Base-by-base conservation (phyloP, 64 coral and sea anemone species). In the Montipora capricornis region DNA sequence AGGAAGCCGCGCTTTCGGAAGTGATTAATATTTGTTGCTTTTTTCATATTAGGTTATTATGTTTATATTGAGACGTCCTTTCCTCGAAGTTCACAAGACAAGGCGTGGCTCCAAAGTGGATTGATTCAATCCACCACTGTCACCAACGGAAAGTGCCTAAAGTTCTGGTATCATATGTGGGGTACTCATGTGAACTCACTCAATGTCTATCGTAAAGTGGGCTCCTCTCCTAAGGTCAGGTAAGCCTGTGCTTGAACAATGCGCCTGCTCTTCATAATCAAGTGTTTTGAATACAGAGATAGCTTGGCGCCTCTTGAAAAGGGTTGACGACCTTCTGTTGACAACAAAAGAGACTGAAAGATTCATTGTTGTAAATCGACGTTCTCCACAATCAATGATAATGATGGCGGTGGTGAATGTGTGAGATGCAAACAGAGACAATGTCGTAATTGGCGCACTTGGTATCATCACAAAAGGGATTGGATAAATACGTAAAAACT, bases 141-240 rank as follows among this genome's bases (percentile, higher is more conserved):
- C 8, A 91, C 90, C 20, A 49, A 89, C 46, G 98, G 98, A 11
- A 91, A 88, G 47, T 99, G 98, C 61, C 80, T 99, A 58, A 99
- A 99, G 89, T 99, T 99, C 29, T 99, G 95, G 92, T 99, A 77
- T 60, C 98, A 99, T 53, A 99, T 99, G 98, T 99, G 93, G 80
- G 98, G 98, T 24, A 84, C 68, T 47, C 92, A 99, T 78, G 89
- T 99, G 44, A 92, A 99, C 89, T 88, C 84, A 20, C 87, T 99
- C 10, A 94, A 99, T 78, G 89, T 99, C 19, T 96, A 96, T 67
- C 89, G 92, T 17, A 87, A 89, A 80, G 87, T 84, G 81, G 93
- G 89, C 74, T 92, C 93, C 49, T 78, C 77, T 12, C 91, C 68
- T 24, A 71, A 97, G 16, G 87, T 75, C 8, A 92, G 87, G 96